Evolutionary conservation across 1,140 invertebrate species (phyloP).

Genomic region (Drosophila nannoptera): DNA sequence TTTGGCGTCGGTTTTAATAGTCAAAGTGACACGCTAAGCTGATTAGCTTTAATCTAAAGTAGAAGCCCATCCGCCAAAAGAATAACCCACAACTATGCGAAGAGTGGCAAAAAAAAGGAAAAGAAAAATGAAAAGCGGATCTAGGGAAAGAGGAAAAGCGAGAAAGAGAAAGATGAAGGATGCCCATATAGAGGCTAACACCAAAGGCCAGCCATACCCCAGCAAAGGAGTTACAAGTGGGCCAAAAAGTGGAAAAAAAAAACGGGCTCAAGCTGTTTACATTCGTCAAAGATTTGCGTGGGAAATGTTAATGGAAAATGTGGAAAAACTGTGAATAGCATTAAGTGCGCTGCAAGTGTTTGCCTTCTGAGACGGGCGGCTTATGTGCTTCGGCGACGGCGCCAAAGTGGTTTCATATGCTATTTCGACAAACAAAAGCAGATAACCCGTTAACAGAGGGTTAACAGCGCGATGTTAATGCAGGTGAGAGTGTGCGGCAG

Average conservation of each 20-base stretch:
- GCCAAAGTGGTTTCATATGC: too few relatives aligned
- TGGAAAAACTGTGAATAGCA: conserved; percentile 24
- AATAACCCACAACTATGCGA: conserved; percentile 1
- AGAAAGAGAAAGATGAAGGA: conserved; percentile 7
- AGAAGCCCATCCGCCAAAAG: conserved; percentile 20
- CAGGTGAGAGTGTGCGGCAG: too few relatives aligned
- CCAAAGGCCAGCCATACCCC: background rate
- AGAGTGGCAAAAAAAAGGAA: background rate
- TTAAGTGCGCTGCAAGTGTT: conserved; percentile 10
- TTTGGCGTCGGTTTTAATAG: conserved; percentile 61
- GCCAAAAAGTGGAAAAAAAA: background rate
- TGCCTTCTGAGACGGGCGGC: background rate
- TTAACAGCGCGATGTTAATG: too few relatives aligned
- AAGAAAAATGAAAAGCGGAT: conserved; percentile 13
- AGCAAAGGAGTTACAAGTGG: conserved; percentile 1
- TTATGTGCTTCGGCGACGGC: too few relatives aligned
- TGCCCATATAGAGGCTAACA: conserved; percentile 33
- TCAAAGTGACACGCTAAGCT: conserved; percentile 73
- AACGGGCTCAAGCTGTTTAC: conserved; percentile 52
- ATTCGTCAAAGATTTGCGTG: conserved; percentile 70
- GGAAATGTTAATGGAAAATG: conserved; percentile 16
- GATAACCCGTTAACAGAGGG: too few relatives aligned
- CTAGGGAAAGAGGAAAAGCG: conserved; percentile 2
- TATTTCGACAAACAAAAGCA: too few relatives aligned
- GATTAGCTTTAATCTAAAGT: conserved; percentile 74